phyloP scores from a whole-genome alignment of 2,888 invertebrate species.

The Mongoloraphidia duomilia region DNA sequence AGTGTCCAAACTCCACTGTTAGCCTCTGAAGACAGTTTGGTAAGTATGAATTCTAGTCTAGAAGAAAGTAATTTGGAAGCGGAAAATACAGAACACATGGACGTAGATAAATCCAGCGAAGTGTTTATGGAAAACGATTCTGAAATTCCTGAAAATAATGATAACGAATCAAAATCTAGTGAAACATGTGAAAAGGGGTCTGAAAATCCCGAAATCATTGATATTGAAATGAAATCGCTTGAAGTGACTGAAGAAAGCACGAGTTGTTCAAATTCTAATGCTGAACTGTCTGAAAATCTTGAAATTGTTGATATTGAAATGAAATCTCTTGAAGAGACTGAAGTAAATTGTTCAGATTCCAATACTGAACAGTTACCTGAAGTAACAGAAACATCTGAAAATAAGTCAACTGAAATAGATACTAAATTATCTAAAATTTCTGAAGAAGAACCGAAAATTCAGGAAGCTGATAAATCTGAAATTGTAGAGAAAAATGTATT shows the following conservation, averaged over 20 bases:
- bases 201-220: not conserved
- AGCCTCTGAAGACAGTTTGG: no score
- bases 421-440: not conserved
- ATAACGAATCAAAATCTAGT: not conserved
- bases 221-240: not conserved
- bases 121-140: no score
- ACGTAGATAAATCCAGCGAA: no score
- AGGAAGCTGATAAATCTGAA: not conserved
- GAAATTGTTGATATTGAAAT: not conserved
- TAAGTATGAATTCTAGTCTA: no score
- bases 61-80: no score
- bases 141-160: no score
- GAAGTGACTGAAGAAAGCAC: not conserved
- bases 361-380: not conserved
- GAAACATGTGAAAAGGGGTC: not conserved
- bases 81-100: no score
- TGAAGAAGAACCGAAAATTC: not conserved
- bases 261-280: not conserved
- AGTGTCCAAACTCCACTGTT: no score
- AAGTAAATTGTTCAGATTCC: not conserved
- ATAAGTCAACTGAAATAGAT: not conserved
- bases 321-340: not conserved
- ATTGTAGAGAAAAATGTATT: not conserved
- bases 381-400: not conserved
- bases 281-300: not conserved